Evolutionary conservation across 2,888 invertebrate genomes (phyloP).

Genomic region (Perdita meconis): DNA sequence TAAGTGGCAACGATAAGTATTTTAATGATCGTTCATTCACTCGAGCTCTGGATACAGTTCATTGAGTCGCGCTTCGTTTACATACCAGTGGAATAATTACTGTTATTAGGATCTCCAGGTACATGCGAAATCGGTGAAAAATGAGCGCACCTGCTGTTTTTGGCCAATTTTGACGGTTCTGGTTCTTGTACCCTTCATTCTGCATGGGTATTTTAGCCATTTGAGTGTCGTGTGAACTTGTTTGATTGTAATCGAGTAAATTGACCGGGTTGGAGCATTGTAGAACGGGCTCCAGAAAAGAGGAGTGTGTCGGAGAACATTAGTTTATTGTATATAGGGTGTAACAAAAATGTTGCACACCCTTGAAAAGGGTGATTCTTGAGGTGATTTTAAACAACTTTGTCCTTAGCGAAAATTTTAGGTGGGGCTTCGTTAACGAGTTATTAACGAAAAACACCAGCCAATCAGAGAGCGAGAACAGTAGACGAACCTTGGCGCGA

Average conservation of each 20-base stretch:
- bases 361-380: too few relatives aligned
- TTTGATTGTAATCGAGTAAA: neutral
- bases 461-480: too few relatives aligned
- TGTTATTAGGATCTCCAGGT: conserved; percentile 37
- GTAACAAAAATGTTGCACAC: too few relatives aligned
- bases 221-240: neutral
- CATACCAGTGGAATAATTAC: conserved; percentile 38
- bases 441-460: too few relatives aligned
- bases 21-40: conserved; percentile 27
- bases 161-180: neutral
- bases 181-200: neutral
- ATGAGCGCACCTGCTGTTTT: neutral
- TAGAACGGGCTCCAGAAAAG: too few relatives aligned
- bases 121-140: neutral
- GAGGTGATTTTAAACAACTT: too few relatives aligned
- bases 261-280: too few relatives aligned
- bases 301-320: too few relatives aligned
- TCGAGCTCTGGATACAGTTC: neutral
- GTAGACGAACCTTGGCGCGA: too few relatives aligned
- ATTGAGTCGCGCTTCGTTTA: conserved; percentile 37
- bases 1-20: conserved; percentile 36
- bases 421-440: too few relatives aligned
- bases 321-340: too few relatives aligned
- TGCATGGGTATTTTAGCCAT: neutral
- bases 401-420: too few relatives aligned